phyloP scores from a whole-genome alignment of 2,888 invertebrate species.

The Hydrotaea cyrtoneurina region DNA sequence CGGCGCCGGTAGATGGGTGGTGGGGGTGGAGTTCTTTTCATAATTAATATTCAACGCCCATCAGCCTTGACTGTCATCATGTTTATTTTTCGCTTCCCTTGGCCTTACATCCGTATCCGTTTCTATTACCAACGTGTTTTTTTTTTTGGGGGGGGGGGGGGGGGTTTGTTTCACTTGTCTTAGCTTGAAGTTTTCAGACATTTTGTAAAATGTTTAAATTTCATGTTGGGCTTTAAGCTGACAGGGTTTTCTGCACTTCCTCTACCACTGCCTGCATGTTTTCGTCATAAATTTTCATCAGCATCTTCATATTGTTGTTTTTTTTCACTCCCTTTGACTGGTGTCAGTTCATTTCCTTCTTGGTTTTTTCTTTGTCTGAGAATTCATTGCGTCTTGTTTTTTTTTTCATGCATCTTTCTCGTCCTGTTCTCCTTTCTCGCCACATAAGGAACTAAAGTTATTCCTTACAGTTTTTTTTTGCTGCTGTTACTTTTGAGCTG shows the following conservation, averaged over 20 bases:
- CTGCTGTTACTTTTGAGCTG: neutral
- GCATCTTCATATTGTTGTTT: neutral
- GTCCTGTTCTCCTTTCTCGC: conserved; percentile 8
- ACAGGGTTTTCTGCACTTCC: neutral
- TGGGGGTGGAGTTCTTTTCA: neutral
- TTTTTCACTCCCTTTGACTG: neutral
- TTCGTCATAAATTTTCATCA: conserved; percentile 56
- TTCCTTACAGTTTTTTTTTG: neutral
- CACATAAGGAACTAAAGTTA: neutral
- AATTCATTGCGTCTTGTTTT: conserved; percentile 32
- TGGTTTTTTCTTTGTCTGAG: conserved; percentile 6
- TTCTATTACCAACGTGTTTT: neutral
- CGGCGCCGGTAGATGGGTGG: neutral
- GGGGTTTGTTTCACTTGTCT: no score
- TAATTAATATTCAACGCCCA: neutral
- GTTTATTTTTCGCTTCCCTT: no score
- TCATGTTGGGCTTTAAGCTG: conserved; percentile 16
- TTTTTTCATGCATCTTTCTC: no score
- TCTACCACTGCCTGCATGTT: neutral
- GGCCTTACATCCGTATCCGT: neutral
- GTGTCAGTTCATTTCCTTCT: conserved; percentile 38
- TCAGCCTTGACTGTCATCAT: neutral
- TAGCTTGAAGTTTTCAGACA: no score
- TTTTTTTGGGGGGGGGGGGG: no score
- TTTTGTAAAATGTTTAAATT: conserved; percentile 11